Evolutionary conservation across 1,140 invertebrate species (phyloP).

Genomic region (Drosophila jambulina): DNA sequence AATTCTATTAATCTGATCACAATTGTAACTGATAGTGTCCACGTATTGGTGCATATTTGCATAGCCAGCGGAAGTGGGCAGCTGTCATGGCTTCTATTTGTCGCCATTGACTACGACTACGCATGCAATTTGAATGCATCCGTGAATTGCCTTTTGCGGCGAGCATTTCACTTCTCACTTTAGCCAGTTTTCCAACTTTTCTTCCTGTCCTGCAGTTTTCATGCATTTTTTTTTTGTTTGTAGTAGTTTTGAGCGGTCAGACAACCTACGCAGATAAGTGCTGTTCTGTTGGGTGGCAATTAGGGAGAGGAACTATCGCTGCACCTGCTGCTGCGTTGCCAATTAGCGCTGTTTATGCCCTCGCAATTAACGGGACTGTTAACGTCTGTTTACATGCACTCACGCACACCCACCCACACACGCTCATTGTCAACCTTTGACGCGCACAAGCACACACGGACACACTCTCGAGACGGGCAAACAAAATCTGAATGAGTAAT

Average conservation of each 20-base stretch:
- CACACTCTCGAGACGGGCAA: slow-evolving; percentile 39
- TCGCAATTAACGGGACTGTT: slow-evolving; percentile 55
- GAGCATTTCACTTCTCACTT: slow-evolving; percentile 27
- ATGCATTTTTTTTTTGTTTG: not conserved
- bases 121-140: slow-evolving; percentile 35
- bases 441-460: slow-evolving; percentile 6
- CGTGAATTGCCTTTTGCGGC: slow-evolving; percentile 42
- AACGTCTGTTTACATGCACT: slow-evolving; percentile 39
- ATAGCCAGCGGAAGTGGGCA: slow-evolving; percentile 46
- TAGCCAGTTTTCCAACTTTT: slow-evolving; percentile 4
- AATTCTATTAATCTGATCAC: not conserved
- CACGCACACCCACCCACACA: slow-evolving; percentile 7
- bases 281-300: slow-evolving; percentile 37
- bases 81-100: slow-evolving; percentile 41
- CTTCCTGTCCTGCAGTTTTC: not conserved
- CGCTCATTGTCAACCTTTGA: slow-evolving; percentile 40
- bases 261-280: slow-evolving; percentile 19
- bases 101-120: slow-evolving; percentile 15
- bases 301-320: slow-evolving; percentile 26
- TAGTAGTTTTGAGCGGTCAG: slow-evolving; percentile 12
- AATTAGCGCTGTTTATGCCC: slow-evolving; percentile 63
- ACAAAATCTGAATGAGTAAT: slow-evolving; percentile 66
- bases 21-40: not conserved
- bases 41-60: slow-evolving; percentile 46
- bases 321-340: slow-evolving; percentile 25